phyloP scores from a whole-genome alignment of 2,113 vertebrate species.

The Hippocampus mohnikei region DNA sequence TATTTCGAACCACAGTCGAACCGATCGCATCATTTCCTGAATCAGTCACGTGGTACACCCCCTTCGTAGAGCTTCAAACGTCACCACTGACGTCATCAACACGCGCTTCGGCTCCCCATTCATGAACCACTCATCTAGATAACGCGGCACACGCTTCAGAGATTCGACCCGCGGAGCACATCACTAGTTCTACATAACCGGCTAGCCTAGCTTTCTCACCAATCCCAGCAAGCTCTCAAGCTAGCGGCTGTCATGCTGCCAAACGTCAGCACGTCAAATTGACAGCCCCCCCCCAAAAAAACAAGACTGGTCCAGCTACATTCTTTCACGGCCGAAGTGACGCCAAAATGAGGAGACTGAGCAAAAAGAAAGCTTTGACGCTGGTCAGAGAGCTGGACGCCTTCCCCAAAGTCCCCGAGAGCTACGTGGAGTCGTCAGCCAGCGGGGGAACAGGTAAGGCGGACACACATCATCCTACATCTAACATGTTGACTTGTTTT shows the following conservation, averaged over 20 bases:
- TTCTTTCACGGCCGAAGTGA: conserved; percentile 14
- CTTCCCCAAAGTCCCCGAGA: conserved; percentile 95
- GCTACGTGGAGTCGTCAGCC: conserved; percentile 91
- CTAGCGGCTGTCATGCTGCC: background rate
- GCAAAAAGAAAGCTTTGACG: conserved; percentile 90
- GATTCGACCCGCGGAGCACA: too few species aligned
- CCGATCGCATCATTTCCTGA: too few species aligned
- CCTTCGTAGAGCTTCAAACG: too few species aligned
- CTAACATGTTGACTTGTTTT: background rate
- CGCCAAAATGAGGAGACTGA: conserved; percentile 89
- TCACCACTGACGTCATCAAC: too few species aligned
- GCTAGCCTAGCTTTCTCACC: background rate
- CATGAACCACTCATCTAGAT: too few species aligned
- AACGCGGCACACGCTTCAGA: too few species aligned
- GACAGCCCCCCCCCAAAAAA: too few species aligned
- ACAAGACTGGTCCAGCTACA: background rate
- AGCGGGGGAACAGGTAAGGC: conserved; percentile 67
- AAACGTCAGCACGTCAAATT: background rate
- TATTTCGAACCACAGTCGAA: too few species aligned
- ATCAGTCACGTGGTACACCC: too few species aligned
- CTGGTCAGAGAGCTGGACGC: conserved; percentile 95
- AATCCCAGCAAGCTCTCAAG: background rate
- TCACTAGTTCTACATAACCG: background rate
- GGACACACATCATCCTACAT: too few species aligned
- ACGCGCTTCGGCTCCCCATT: too few species aligned